phyloP scores from a whole-genome alignment of 1,140 invertebrate genomes.

The Drosophila pandora region DNA sequence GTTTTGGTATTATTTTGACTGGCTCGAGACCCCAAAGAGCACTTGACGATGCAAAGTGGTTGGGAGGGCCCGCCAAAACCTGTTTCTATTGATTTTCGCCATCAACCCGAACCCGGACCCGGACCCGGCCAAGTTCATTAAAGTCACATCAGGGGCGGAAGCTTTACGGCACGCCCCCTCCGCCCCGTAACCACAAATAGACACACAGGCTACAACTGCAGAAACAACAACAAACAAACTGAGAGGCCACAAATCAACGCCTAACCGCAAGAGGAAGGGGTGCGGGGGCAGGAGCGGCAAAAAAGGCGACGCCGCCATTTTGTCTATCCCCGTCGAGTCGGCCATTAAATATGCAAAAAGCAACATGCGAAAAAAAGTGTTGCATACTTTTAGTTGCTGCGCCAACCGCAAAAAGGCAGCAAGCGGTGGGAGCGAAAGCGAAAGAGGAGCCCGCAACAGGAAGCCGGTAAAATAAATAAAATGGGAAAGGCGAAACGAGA shows the following conservation, averaged over 20 bases:
- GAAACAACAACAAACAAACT: slow-evolving; percentile 44
- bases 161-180: slow-evolving; percentile 7
- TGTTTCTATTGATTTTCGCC: slow-evolving; percentile 64
- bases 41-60: slow-evolving; percentile 30
- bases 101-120: slow-evolving; percentile 6
- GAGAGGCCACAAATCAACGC: slow-evolving; percentile 77
- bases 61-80: slow-evolving; percentile 55
- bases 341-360: slow-evolving; percentile 80
- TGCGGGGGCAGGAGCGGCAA: slow-evolving; percentile 8
- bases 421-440: slow-evolving; percentile 32
- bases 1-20: slow-evolving; percentile 73
- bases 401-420: slow-evolving; percentile 77
- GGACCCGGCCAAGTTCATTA: slow-evolving; percentile 65
- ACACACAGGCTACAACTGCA: slow-evolving; percentile 46
- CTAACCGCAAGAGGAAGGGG: slow-evolving; percentile 59
- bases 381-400: slow-evolving; percentile 80
- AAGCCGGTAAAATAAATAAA: slow-evolving; percentile 80
- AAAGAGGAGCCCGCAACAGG: slow-evolving; percentile 35
- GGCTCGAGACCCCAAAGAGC: slow-evolving; percentile 25
- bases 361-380: slow-evolving; percentile 79
- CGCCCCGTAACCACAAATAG: slow-evolving; percentile 63
- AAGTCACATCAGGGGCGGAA: slow-evolving; percentile 69
- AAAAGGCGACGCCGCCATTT: slow-evolving; percentile 62
- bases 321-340: slow-evolving; percentile 59
- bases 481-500: slow-evolving; percentile 2